These are phyloP conservation scores for Zootermopsis nevadensis DNA, from an alignment of 2,888 invertebrate genomes.

Conservation along the genomic window DNA sequence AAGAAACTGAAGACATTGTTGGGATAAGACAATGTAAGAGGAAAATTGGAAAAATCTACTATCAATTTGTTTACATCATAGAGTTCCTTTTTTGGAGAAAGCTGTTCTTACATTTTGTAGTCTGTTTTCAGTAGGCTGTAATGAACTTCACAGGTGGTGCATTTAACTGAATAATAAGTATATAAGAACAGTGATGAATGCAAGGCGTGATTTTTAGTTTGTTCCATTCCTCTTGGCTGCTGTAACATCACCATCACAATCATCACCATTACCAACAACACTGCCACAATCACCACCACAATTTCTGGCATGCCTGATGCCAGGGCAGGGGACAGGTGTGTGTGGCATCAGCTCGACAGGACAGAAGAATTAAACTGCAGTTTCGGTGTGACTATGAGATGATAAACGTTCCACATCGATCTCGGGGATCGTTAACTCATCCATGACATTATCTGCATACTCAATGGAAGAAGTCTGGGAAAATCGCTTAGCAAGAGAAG, in stretches of 20 bases:
- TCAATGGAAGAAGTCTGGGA: slow-evolving; percentile 93
- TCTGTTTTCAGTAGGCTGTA: slow-evolving; percentile 6
- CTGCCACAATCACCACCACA: slow-evolving; percentile 17
- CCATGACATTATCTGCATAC: slow-evolving; percentile 89
- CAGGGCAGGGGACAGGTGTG: slow-evolving; percentile 2
- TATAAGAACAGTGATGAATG: not conserved
- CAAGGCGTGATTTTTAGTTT: not conserved
- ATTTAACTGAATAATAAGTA: not conserved
- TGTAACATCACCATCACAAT: not conserved
- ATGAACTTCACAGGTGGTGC: not conserved
- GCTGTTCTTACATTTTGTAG: not conserved
- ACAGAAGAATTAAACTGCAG: slow-evolving; percentile 78
- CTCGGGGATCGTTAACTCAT: slow-evolving; percentile 89
- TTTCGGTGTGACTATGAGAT: slow-evolving; percentile 94
- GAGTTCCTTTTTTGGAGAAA: not conserved
- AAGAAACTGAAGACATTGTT: not conserved
- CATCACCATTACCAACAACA: slow-evolving; percentile 12
- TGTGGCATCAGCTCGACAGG: slow-evolving; percentile 21
- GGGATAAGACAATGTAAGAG: no score
- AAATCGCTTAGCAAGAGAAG: slow-evolving; percentile 90
- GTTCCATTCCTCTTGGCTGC: not conserved
- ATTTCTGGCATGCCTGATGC: not conserved
- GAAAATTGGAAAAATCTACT: not conserved
- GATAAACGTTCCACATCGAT: slow-evolving; percentile 93
- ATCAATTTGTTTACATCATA: slow-evolving; percentile 3